Evolutionary conservation across 2,888 invertebrate genomes (phyloP).

Genomic region (Tupiocoris notatus): DNA sequence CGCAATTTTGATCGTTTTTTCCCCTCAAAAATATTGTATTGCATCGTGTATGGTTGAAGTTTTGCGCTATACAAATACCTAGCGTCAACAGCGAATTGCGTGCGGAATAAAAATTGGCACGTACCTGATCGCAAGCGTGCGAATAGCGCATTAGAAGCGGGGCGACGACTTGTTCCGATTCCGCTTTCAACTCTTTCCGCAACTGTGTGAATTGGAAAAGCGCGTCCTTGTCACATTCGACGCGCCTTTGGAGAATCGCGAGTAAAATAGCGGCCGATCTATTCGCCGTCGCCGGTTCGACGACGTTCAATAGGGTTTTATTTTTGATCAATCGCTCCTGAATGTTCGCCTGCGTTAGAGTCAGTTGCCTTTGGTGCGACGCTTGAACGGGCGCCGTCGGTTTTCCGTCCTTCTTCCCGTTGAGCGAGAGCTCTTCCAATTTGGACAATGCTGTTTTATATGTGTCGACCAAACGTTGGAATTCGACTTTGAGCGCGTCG

Average conservation of each 20-base stretch:
- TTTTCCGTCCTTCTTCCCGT: conserved; percentile 57
- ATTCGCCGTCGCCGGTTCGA: conserved; percentile 73
- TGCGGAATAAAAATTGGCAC: background rate
- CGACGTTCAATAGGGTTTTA: conserved; percentile 73
- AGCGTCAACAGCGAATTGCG: too few species aligned
- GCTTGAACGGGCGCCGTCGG: conserved; percentile 71
- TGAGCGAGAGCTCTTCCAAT: conserved; percentile 68
- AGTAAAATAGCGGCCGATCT: conserved; percentile 76
- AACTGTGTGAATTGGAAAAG: conserved; percentile 65
- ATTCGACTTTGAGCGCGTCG: conserved; percentile 75
- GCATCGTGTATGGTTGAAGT: too few species aligned
- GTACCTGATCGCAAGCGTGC: conserved; percentile 59
- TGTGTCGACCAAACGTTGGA: conserved; percentile 78
- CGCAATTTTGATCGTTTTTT: too few species aligned
- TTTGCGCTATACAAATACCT: too few species aligned
- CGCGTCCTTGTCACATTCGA: conserved; percentile 88
- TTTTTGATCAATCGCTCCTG: conserved; percentile 89
- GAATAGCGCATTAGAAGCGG: conserved; percentile 58
- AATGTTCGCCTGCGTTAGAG: conserved; percentile 79
- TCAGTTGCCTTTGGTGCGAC: conserved; percentile 84
- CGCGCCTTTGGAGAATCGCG: conserved; percentile 68
- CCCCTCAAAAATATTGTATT: too few species aligned
- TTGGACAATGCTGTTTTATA: conserved; percentile 85
- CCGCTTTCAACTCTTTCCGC: conserved; percentile 59
- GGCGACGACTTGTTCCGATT: conserved; percentile 64